Evolutionary conservation across 2,888 invertebrate species (phyloP).

Genomic region (Drosophila koepferae): DNA sequence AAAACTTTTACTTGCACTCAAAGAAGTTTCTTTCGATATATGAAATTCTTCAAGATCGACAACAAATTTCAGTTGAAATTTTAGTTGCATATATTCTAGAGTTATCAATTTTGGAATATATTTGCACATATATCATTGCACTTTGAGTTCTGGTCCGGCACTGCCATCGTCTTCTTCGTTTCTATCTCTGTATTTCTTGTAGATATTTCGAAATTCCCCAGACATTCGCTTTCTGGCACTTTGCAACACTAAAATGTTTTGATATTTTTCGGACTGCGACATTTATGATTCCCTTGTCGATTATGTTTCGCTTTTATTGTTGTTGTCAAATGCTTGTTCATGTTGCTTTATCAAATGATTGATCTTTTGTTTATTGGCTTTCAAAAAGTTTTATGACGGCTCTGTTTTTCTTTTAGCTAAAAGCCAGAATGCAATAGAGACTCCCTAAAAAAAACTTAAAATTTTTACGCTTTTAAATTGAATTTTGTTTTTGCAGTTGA

Average conservation of each 20-base stretch:
- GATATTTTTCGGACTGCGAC: constrained; percentile 13
- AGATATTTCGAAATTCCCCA: constrained; percentile 7
- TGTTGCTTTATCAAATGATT: constrained; percentile 70
- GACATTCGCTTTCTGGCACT: constrained; percentile 21
- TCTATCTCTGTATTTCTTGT: neutral
- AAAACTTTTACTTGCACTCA: too few relatives aligned
- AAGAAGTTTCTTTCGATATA: too few relatives aligned
- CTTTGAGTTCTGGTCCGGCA: neutral
- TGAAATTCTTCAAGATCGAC: too few relatives aligned
- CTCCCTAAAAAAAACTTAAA: constrained; percentile 23
- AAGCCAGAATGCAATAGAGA: constrained; percentile 30
- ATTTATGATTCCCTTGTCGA: constrained; percentile 25
- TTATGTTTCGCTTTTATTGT: constrained; percentile 23
- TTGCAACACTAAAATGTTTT: constrained; percentile 39
- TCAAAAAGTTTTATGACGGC: constrained; percentile 36
- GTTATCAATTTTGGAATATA: neutral
- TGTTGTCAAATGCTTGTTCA: constrained; percentile 30
- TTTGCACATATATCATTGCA: neutral
- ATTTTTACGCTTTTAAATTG: constrained; percentile 56
- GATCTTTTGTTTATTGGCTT: constrained; percentile 61
- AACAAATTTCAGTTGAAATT: too few relatives aligned
- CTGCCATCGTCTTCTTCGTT: neutral
- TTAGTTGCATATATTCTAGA: too few relatives aligned
- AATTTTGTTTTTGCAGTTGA: constrained; percentile 58
- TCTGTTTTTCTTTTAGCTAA: constrained; percentile 38